Percentiles rank a stretch among this genome's conserved stretches.
Evolutionary conservation across 2,797 vertebrate species (phyloP).

Genomic region (Momotus momota): DNA sequence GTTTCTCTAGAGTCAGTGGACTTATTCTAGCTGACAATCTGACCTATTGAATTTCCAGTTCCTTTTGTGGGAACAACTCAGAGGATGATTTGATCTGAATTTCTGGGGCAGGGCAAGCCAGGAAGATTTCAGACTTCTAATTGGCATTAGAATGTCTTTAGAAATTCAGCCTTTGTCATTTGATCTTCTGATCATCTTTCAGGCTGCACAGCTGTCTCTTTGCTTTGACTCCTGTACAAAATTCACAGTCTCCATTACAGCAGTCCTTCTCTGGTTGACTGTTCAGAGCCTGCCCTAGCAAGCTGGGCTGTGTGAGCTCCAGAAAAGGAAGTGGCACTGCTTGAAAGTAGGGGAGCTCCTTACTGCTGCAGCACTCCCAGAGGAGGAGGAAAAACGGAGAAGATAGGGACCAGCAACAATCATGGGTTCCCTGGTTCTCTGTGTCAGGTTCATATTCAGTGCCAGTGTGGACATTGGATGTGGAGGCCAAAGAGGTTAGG

Average conservation of each 20-base stretch:
- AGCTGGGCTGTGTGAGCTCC: background rate
- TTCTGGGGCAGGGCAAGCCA: conserved; percentile 55
- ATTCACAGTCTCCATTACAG: background rate
- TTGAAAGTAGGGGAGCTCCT: background rate
- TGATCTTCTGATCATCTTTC: conserved; percentile 42
- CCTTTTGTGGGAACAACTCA: conserved; percentile 48
- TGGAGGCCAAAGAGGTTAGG: background rate
- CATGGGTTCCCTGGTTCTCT: background rate
- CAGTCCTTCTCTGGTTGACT: background rate
- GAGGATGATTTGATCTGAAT: conserved; percentile 47
- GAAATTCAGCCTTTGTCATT: conserved; percentile 34
- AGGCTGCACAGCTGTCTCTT: background rate
- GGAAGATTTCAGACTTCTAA: conserved; percentile 49
- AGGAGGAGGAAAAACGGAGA: background rate
- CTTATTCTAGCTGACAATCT: conserved; percentile 33
- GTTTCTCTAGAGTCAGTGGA: conserved; percentile 5
- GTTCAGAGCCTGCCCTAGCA: background rate
- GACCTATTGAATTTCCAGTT: conserved; percentile 49
- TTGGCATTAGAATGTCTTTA: conserved; percentile 27
- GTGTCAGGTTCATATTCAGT: background rate
- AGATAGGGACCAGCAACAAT: background rate
- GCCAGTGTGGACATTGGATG: background rate
- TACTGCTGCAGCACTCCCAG: background rate
- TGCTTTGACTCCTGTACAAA: conserved; percentile 1
- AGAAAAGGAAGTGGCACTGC: background rate